Conservation (phyloP, 2,888 invertebrate species). For the Ceratothoa steindachneri region DNA sequence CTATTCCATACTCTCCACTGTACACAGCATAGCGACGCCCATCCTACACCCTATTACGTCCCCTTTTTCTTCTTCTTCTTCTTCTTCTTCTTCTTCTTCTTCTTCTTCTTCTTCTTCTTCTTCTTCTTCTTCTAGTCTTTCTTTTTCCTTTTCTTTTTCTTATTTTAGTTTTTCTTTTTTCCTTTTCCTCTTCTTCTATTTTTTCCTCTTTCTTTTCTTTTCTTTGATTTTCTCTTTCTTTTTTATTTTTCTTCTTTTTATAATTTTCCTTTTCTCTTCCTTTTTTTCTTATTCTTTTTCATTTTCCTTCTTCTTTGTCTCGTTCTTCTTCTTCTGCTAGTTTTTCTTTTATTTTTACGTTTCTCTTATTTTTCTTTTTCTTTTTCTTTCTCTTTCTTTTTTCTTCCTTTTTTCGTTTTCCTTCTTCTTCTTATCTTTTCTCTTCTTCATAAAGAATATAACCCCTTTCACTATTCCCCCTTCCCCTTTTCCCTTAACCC, state of each 20-base stretch:
- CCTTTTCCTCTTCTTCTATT: conserved; percentile 7
- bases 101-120: background rate
- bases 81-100: conserved; percentile 1
- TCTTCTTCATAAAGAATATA: too few relatives aligned
- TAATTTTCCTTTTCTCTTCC: background rate
- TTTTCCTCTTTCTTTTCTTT: conserved; percentile 15
- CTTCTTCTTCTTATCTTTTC: too few relatives aligned
- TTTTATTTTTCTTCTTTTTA: background rate
- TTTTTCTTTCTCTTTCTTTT: too few relatives aligned
- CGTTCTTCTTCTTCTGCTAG: background rate
- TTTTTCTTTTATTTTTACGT: background rate
- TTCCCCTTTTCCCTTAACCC: background rate
- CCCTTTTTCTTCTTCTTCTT: background rate
- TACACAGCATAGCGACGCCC: too few relatives aligned
- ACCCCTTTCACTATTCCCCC: background rate
- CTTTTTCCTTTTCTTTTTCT: background rate
- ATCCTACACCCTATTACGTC: too few relatives aligned
- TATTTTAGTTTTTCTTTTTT: background rate
- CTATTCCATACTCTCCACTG: too few relatives aligned
- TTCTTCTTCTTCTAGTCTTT: background rate
- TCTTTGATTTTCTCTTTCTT: background rate
- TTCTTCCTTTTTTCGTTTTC: too few relatives aligned
- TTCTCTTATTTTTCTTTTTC: too few relatives aligned
- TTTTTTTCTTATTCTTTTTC: background rate
- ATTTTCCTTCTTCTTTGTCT: conserved; percentile 10